These are phyloP conservation scores for Saxidomus purpurata DNA, from an alignment of 1,140 invertebrate genomes.

Conservation along the genomic window DNA sequence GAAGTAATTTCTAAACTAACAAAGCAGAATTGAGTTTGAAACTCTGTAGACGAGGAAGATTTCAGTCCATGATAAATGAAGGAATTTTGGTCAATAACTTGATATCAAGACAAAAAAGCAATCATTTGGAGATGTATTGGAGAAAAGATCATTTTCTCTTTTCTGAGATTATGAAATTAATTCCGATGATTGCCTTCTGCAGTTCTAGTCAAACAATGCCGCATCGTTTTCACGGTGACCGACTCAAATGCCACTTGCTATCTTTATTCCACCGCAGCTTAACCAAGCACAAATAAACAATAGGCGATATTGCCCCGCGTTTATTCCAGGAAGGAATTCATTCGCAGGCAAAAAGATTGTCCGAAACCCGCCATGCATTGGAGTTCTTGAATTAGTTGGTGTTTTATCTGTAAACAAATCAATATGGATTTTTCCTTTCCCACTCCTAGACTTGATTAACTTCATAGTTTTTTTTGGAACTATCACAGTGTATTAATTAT, in stretches of 20 bases:
- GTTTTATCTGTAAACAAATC: slow-evolving; percentile 59
- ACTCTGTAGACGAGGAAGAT: slow-evolving; percentile 2
- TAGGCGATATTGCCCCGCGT: slow-evolving; percentile 42
- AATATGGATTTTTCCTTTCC: slow-evolving; percentile 66
- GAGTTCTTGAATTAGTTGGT: slow-evolving; percentile 63
- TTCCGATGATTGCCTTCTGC: slow-evolving; percentile 56
- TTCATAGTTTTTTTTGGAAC: slow-evolving; percentile 68
- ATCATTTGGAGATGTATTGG: slow-evolving; percentile 61
- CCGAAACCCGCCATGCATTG: slow-evolving; percentile 50
- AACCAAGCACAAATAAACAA: slow-evolving; percentile 62
- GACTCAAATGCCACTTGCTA: slow-evolving; percentile 43
- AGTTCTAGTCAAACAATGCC: slow-evolving; percentile 58
- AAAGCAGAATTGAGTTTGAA: not conserved
- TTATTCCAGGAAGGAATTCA: slow-evolving; percentile 56
- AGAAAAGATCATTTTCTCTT: slow-evolving; percentile 63
- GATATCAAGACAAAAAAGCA: slow-evolving; percentile 60
- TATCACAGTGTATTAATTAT: slow-evolving; percentile 69
- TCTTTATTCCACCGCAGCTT: slow-evolving; percentile 49
- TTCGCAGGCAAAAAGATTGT: slow-evolving; percentile 51
- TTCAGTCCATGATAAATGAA: slow-evolving; percentile 8
- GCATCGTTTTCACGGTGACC: slow-evolving; percentile 46
- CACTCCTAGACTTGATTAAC: slow-evolving; percentile 63
- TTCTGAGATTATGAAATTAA: slow-evolving; percentile 63
- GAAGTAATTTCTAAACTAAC: not conserved
- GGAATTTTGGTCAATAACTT: slow-evolving; percentile 49